Conservation (phyloP, 2,113 vertebrate species). For the Hemiscyllium ocellatum region DNA sequence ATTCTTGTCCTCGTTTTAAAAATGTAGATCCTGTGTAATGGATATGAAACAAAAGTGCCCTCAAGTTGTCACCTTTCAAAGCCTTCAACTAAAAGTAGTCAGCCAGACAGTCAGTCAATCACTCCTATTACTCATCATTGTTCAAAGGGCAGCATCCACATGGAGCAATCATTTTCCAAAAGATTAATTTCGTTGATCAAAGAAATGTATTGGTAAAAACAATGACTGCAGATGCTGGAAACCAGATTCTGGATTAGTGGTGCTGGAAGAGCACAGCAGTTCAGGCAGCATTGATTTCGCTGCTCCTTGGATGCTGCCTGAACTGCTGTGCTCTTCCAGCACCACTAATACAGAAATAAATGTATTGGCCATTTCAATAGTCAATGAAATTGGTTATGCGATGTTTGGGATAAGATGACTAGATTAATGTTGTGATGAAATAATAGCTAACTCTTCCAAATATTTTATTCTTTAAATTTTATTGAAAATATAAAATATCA, state of each 20-base stretch:
- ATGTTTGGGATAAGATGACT: background rate
- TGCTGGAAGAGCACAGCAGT: too few species aligned
- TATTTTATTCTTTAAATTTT: background rate
- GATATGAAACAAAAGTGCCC: conserved; percentile 1
- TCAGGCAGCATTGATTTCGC: too few species aligned
- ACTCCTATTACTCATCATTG: background rate
- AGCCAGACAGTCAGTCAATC: background rate
- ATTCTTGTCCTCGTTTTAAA: background rate
- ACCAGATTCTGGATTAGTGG: too few species aligned
- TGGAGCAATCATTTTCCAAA: background rate
- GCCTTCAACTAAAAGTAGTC: background rate
- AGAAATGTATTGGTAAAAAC: too few species aligned
- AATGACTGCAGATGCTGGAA: too few species aligned
- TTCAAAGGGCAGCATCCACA: background rate
- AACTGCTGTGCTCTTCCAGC: too few species aligned
- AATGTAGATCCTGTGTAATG: background rate
- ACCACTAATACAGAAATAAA: too few species aligned
- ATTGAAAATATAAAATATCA: background rate
- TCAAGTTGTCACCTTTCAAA: background rate
- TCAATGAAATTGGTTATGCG: background rate
- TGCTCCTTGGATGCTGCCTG: too few species aligned
- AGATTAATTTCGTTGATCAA: background rate
- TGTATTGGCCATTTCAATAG: background rate
- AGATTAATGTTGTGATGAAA: background rate
- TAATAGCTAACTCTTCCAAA: background rate